Conservation (phyloP, 1,140 invertebrate species). For the Cyrtorhinus lividipennis region DNA sequence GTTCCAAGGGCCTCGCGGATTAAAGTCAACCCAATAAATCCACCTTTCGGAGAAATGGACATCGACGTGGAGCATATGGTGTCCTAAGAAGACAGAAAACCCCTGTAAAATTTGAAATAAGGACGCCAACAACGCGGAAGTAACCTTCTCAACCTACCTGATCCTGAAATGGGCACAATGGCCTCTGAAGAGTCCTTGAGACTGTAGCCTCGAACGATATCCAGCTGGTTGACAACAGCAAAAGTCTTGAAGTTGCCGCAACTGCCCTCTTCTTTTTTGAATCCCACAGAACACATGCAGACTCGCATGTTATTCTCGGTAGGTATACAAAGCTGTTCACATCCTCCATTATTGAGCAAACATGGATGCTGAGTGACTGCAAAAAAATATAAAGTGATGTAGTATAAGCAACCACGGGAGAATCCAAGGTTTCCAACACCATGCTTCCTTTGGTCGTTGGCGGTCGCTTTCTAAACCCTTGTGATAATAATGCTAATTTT, state of each 20-base stretch:
- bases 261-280: slow-evolving; percentile 47
- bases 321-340: slow-evolving; percentile 86
- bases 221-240: slow-evolving; percentile 76
- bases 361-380: slow-evolving; percentile 61
- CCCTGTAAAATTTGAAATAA: not conserved
- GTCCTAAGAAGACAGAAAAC: slow-evolving; percentile 31
- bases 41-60: slow-evolving; percentile 74
- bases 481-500: too few species aligned
- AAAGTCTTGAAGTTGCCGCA: slow-evolving; percentile 71
- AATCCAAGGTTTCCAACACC: too few species aligned
- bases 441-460: too few species aligned
- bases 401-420: too few species aligned
- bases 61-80: slow-evolving; percentile 81
- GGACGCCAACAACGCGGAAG: not conserved
- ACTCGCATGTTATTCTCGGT: slow-evolving; percentile 46
- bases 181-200: slow-evolving; percentile 72
- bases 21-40: slow-evolving; percentile 96
- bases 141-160: slow-evolving; percentile 33
- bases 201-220: slow-evolving; percentile 75
- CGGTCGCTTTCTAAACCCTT: too few species aligned
- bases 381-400: too few species aligned
- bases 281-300: slow-evolving; percentile 81
- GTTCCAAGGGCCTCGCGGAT: slow-evolving; percentile 66
- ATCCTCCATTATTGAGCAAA: slow-evolving; percentile 70
- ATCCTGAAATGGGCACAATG: slow-evolving; percentile 83